These are phyloP conservation scores for Dryococelus australis DNA, from an alignment of 2,888 invertebrate species.

Conservation along the genomic window DNA sequence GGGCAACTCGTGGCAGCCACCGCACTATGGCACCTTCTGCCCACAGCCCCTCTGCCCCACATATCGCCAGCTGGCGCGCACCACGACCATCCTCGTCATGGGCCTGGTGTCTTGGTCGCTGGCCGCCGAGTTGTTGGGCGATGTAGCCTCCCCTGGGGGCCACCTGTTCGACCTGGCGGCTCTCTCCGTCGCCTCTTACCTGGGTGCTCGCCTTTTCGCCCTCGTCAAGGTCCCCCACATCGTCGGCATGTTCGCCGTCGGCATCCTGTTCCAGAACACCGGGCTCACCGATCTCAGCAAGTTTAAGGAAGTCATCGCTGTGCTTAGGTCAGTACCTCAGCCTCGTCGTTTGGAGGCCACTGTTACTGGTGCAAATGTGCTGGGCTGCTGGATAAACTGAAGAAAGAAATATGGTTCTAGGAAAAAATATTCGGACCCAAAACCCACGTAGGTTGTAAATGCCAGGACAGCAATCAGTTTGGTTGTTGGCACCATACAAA, in stretches of 20 bases:
- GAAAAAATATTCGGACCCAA: too few species aligned
- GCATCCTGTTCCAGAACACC: slow-evolving; percentile 76
- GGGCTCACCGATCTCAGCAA: slow-evolving; percentile 74
- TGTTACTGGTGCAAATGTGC: too few species aligned
- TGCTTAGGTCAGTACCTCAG: slow-evolving; percentile 68
- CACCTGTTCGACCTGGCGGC: slow-evolving; percentile 80
- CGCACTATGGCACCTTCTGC: slow-evolving; percentile 80
- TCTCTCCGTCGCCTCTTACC: slow-evolving; percentile 77
- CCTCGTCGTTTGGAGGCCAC: too few species aligned
- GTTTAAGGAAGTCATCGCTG: slow-evolving; percentile 71
- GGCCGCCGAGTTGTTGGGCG: slow-evolving; percentile 76
- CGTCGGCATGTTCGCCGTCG: slow-evolving; percentile 86
- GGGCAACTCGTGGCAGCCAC: slow-evolving; percentile 80
- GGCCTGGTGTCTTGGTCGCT: slow-evolving; percentile 58
- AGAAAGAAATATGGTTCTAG: too few species aligned
- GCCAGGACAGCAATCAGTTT: too few species aligned
- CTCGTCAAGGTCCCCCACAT: slow-evolving; percentile 82
- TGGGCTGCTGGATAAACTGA: too few species aligned
- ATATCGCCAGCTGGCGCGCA: slow-evolving; percentile 80
- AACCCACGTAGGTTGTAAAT: too few species aligned
- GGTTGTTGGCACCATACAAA: too few species aligned
- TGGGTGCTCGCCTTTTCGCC: slow-evolving; percentile 83
- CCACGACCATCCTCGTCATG: slow-evolving; percentile 74
- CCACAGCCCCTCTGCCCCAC: slow-evolving; percentile 87
- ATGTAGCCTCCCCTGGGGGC: slow-evolving; percentile 83